Percentiles rank a stretch among this genome's conserved stretches.
phyloP scores from a whole-genome alignment of 2,113 vertebrate genomes.

The Elaphurus davidianus region DNA sequence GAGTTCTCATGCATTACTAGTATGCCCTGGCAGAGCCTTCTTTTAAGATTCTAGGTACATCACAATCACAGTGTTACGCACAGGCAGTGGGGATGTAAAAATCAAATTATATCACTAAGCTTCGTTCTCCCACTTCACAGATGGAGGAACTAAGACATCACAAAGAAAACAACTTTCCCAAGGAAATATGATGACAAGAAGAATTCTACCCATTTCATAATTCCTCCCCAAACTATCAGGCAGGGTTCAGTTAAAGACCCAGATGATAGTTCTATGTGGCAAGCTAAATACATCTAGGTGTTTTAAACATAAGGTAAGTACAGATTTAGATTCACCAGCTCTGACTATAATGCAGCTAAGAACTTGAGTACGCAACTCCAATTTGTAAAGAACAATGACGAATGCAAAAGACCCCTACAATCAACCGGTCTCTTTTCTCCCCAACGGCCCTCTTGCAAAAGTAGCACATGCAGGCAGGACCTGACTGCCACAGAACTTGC shows the following conservation, averaged over 20 bases:
- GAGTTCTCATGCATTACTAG: neutral
- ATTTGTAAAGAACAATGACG: slow-evolving; percentile 53
- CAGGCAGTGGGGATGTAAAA: neutral
- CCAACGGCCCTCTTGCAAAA: slow-evolving; percentile 30
- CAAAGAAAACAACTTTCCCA: slow-evolving; percentile 26
- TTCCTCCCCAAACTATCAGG: neutral
- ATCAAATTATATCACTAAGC: neutral
- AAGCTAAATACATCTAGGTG: slow-evolving; percentile 4
- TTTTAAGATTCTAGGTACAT: neutral
- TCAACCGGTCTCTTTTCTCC: slow-evolving; percentile 31
- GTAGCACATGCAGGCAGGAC: neutral
- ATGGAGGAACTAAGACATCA: neutral
- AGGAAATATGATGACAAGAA: neutral
- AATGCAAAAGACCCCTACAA: slow-evolving; percentile 47
- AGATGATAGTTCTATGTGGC: slow-evolving; percentile 11
- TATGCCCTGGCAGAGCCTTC: neutral
- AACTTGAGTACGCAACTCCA: slow-evolving; percentile 52
- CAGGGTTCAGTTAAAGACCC: slow-evolving; percentile 18
- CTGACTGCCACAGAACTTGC: slow-evolving; percentile 55
- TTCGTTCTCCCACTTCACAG: slow-evolving; percentile 16
- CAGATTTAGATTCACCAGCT: slow-evolving; percentile 74
- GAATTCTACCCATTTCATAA: neutral
- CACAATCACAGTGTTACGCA: neutral
- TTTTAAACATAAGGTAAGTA: neutral
- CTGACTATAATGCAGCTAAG: slow-evolving; percentile 43